These are phyloP conservation scores for Macaca mulatta DNA, from an alignment of 2,113 vertebrate species.

Conservation along the genomic window DNA sequence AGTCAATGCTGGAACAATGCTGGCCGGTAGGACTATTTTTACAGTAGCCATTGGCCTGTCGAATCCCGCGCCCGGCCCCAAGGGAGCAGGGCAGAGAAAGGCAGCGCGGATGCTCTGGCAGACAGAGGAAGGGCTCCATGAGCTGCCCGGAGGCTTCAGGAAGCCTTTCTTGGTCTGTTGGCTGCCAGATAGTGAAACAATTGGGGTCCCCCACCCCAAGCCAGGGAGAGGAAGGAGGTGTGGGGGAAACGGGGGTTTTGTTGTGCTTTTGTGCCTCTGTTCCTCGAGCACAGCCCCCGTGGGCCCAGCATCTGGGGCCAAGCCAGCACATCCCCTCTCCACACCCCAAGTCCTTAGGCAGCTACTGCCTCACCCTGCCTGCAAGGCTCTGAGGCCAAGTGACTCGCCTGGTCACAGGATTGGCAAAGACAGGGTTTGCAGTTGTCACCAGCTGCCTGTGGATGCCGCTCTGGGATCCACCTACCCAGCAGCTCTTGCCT, in stretches of 20 bases:
- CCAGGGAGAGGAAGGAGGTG: conserved; percentile 65
- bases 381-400: neutral
- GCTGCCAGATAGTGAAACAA: conserved; percentile 68
- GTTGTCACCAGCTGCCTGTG: neutral
- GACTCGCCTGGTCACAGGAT: rapidly evolving
- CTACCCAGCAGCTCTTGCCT: rapidly evolving
- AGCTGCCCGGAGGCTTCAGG: conserved; percentile 64
- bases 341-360: neutral
- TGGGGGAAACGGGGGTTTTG: conserved; percentile 29
- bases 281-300: neutral
- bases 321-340: neutral
- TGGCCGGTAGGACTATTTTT: conserved; percentile 59
- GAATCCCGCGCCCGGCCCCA: conserved; percentile 25
- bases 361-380: neutral
- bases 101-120: conserved; percentile 59
- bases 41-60: conserved; percentile 33
- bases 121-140: conserved; percentile 67
- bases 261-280: conserved; percentile 34
- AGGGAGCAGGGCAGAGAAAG: conserved; percentile 69
- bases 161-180: conserved; percentile 66
- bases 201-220: conserved; percentile 68
- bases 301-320: neutral
- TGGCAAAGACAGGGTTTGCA: neutral
- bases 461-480: neutral
- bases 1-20: conserved; percentile 62